Evolutionary conservation across 1,140 invertebrate species (phyloP), one percentile per base, ranked within the genome.

Genomic region (Limonius californicus): DNA sequence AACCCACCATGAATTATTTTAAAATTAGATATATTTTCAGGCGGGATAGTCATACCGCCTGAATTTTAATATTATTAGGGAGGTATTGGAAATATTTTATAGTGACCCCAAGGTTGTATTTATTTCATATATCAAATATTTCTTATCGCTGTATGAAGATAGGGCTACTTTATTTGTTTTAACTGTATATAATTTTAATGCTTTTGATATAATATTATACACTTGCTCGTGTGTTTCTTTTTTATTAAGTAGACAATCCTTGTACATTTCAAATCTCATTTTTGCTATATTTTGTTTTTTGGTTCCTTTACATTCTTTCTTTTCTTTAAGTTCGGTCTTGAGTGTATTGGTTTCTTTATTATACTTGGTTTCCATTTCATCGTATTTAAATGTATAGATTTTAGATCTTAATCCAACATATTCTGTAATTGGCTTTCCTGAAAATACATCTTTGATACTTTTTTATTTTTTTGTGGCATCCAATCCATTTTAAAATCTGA

Each of bases 371-470:
- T n/a, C n/a, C n/a, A n/a, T 9, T 27, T 27, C 45, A 54, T 60
- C 45, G 54, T 60, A 20, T 61, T 20, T 61, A 35, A 54, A 61
- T 16, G 60, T 30, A 57, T 62, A 62, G 20, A 56, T 55, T 56
- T 61, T 61, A 39, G 53, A 56, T 61, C 53, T 61, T 56, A 55
- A 56, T 39, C 50, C 59, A 47, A 62, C 20, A 57, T 32, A 62
- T 23, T 62, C 30, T 58, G 32, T 53, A 15, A 58, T 16, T 16
- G n/a, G 30, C 11, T 11, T 43, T 45, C 30, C 57, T 43, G 23
- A 47, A 45, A 19, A 15, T 43, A 43, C 18, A 27, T 59, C 19
- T 47, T 59, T 59, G 16, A 58, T 43, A 58, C 57, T 45, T 58
- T 58, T 58, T 58, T 58, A 42, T 58, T 58, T 45, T 21, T 14